phyloP scores from a whole-genome alignment of 2,797 vertebrate species.

The Mus spretus region DNA sequence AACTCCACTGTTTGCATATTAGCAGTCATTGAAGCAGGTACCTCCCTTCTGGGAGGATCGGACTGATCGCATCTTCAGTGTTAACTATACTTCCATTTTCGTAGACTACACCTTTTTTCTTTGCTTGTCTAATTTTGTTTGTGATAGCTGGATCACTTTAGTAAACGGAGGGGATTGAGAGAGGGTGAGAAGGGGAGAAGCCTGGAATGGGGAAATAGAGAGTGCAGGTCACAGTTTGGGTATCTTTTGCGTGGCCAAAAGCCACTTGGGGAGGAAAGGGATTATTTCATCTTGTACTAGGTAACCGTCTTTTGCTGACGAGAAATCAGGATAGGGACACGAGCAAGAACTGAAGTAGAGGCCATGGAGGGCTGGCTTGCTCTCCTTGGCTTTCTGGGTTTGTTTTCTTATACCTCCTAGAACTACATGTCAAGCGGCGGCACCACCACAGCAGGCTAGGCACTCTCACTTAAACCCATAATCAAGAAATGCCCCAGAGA shows the following conservation, averaged over 20 bases:
- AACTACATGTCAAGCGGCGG: accelerated
- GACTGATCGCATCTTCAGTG: background rate
- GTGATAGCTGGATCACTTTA: background rate
- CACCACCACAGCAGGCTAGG: background rate
- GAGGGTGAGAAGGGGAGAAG: background rate
- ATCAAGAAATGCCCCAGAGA: background rate
- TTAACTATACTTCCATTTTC: background rate
- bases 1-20: background rate
- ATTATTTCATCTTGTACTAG: background rate
- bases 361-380: background rate
- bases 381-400: background rate
- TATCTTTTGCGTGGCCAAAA: background rate
- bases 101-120: background rate
- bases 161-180: background rate
- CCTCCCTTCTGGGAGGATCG: background rate
- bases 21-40: conserved; percentile 24
- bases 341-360: background rate
- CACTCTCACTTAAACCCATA: background rate
- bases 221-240: background rate
- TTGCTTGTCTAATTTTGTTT: conserved; percentile 33
- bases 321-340: background rate
- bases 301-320: background rate
- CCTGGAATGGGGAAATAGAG: background rate
- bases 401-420: background rate
- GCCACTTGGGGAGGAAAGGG: background rate